phyloP scores from a whole-genome alignment of 2,888 invertebrate genomes.

The Chloroclystis v-ata region DNA sequence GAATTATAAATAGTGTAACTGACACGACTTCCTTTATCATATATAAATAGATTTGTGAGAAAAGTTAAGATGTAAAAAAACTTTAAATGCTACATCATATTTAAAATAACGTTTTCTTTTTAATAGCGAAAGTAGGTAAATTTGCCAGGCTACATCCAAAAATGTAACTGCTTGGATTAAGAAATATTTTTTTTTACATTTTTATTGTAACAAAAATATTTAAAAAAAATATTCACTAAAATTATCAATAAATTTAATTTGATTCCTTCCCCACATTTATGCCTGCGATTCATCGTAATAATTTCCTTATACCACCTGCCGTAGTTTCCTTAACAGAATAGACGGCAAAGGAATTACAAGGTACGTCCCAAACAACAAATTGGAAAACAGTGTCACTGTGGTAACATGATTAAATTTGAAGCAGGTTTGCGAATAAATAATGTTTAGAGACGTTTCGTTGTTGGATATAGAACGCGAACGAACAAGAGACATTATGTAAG shows the following conservation, averaged over 20 bases:
- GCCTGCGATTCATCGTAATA: neutral
- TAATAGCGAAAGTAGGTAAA: no score
- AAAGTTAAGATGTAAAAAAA: no score
- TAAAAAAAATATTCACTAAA: no score
- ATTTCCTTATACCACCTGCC: slow-evolving; percentile 1
- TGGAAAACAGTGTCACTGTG: slow-evolving; percentile 20
- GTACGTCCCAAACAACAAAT: slow-evolving; percentile 20
- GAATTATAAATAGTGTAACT: no score
- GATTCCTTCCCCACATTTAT: neutral
- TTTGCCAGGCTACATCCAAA: no score
- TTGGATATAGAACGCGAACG: neutral
- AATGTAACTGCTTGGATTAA: no score
- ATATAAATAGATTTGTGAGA: no score
- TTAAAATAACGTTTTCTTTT: no score
- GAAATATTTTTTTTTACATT: no score
- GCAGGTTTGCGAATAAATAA: neutral
- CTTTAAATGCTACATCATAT: no score
- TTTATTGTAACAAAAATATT: no score
- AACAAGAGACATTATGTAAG: neutral
- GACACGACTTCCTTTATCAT: no score
- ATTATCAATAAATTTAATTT: neutral
- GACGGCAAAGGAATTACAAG: slow-evolving; percentile 5
- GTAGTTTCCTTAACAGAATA: slow-evolving; percentile 1
- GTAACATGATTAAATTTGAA: slow-evolving; percentile 36
- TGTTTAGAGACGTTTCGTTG: neutral